These are phyloP conservation scores for Penaeus vannamei DNA, from an alignment of 1,140 invertebrate species.

Conservation along the genomic window DNA sequence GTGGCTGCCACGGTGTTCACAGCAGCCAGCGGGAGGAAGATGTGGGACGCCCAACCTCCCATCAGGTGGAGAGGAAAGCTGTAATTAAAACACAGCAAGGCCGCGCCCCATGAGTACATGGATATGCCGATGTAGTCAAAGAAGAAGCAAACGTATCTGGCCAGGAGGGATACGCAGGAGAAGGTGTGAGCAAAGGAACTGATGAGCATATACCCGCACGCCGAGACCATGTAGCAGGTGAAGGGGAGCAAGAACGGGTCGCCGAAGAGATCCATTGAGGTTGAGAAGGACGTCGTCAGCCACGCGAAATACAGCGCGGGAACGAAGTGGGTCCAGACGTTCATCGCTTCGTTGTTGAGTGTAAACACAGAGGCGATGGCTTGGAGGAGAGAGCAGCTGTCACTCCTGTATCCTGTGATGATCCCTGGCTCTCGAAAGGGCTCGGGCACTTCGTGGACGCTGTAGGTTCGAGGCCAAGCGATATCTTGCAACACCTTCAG, in stretches of 20 bases:
- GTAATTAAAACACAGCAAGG: slow-evolving; percentile 73
- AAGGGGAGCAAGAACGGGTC: slow-evolving; percentile 73
- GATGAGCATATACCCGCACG: slow-evolving; percentile 73
- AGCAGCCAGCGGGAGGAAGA: slow-evolving; percentile 71
- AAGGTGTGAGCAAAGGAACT: slow-evolving; percentile 74
- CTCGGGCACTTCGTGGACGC: slow-evolving; percentile 71
- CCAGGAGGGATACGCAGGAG: slow-evolving; percentile 73
- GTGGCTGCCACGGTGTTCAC: slow-evolving; percentile 71
- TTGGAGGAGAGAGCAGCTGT: slow-evolving; percentile 72
- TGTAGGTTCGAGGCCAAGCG: no score
- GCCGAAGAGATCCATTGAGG: slow-evolving; percentile 70
- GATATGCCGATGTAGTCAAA: slow-evolving; percentile 74
- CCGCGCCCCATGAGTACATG: slow-evolving; percentile 72
- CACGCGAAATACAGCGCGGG: slow-evolving; percentile 73
- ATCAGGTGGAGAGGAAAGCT: slow-evolving; percentile 71
- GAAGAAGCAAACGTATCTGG: slow-evolving; percentile 75
- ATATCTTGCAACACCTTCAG: no score
- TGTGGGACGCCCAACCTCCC: slow-evolving; percentile 68
- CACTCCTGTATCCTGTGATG: slow-evolving; percentile 73
- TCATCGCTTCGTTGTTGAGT: slow-evolving; percentile 75
- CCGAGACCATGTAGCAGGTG: slow-evolving; percentile 72
- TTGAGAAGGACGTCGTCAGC: slow-evolving; percentile 69
- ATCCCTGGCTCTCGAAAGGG: slow-evolving; percentile 74
- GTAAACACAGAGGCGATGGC: slow-evolving; percentile 70
- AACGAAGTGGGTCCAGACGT: slow-evolving; percentile 76